These are phyloP conservation scores for Pygmarrhopalites habei DNA, from an alignment of 1,140 invertebrate species.

Conservation along the genomic window DNA sequence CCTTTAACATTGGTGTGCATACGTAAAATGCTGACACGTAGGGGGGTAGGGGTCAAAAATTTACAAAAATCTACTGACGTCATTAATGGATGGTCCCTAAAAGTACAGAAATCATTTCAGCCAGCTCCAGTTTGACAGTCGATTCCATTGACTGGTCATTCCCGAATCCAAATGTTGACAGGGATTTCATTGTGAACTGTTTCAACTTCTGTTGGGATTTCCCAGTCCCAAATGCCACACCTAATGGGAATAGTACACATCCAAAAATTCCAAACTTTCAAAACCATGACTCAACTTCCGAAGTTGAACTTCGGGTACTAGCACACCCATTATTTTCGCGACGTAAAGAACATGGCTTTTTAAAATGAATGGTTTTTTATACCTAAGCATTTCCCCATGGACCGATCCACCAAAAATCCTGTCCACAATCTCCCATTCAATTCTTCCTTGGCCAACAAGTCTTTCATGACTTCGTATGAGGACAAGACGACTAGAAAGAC, in stretches of 20 bases:
- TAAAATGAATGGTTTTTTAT: too few species aligned
- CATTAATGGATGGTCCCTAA: too few species aligned
- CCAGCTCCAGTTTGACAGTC: slow-evolving; percentile 21
- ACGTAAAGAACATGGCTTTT: too few species aligned
- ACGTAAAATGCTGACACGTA: too few species aligned
- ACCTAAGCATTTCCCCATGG: slow-evolving; percentile 29
- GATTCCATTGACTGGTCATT: slow-evolving; percentile 28
- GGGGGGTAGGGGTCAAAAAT: too few species aligned
- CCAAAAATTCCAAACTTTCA: too few species aligned
- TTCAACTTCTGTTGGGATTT: slow-evolving; percentile 13
- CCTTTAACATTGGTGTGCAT: too few species aligned
- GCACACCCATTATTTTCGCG: too few species aligned
- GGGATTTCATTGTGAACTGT: slow-evolving; percentile 17
- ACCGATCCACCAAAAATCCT: slow-evolving; percentile 30
- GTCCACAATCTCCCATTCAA: slow-evolving; percentile 28
- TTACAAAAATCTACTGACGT: too few species aligned
- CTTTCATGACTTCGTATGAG: slow-evolving; percentile 28
- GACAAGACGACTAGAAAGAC: slow-evolving; percentile 30
- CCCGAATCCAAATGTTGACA: slow-evolving; percentile 36
- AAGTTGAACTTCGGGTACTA: too few species aligned
- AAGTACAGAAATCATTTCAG: slow-evolving; percentile 20
- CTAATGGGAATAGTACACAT: too few species aligned
- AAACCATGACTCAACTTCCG: too few species aligned
- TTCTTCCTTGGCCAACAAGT: slow-evolving; percentile 28
- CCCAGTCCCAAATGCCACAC: slow-evolving; percentile 23